phyloP scores from a whole-genome alignment of 2,888 invertebrate genomes.

The Calliopum simillimum region DNA sequence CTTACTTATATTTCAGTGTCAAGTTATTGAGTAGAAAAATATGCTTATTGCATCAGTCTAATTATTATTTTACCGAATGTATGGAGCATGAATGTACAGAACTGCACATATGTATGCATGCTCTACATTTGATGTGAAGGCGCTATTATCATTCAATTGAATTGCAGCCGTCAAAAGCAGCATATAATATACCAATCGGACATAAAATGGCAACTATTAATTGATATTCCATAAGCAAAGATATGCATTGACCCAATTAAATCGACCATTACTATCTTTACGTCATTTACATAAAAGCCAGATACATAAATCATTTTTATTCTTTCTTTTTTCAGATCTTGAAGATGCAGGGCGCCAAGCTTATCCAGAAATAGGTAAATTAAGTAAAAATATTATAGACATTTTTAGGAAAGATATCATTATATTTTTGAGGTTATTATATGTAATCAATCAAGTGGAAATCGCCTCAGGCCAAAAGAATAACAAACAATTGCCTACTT shows the following conservation, averaged over 20 bases:
- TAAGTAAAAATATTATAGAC: slow-evolving; percentile 38
- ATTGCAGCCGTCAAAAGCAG: not conserved
- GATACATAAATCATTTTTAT: not conserved
- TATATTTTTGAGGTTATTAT: too few species aligned
- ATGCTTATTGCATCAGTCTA: slow-evolving; percentile 6
- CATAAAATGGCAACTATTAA: slow-evolving; percentile 32
- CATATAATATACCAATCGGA: not conserved
- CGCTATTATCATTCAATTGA: slow-evolving; percentile 31
- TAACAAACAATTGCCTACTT: too few species aligned
- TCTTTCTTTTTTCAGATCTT: slow-evolving; percentile 44
- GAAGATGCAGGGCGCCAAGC: slow-evolving; percentile 38
- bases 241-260: slow-evolving; percentile 31
- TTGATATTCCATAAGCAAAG: slow-evolving; percentile 30
- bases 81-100: not conserved
- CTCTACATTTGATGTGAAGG: slow-evolving; percentile 15
- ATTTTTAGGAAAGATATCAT: not conserved
- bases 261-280: not conserved
- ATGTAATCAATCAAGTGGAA: too few species aligned
- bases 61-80: slow-evolving; percentile 19
- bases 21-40: too few species aligned
- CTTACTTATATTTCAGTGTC: too few species aligned
- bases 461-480: too few species aligned
- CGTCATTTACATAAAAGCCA: not conserved
- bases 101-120: slow-evolving; percentile 15
- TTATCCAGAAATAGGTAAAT: slow-evolving; percentile 44